Evolutionary conservation across 2,888 invertebrate species (phyloP).

Genomic region (Scaptomyza parva): DNA sequence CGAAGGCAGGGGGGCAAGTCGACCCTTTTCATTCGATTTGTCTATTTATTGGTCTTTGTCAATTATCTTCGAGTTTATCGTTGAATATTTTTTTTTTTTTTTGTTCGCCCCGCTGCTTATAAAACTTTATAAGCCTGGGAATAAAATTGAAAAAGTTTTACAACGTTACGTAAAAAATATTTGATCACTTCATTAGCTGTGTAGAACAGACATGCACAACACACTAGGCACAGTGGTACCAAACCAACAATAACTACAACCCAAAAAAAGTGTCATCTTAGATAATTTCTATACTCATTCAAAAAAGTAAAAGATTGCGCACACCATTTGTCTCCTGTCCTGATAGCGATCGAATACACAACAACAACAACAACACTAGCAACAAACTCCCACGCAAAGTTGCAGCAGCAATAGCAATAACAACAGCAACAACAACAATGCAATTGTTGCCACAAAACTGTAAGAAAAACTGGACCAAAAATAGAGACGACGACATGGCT

Average conservation of each 20-base stretch:
- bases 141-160: slow-evolving; percentile 19
- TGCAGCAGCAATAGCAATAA: slow-evolving; percentile 57
- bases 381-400: slow-evolving; percentile 81
- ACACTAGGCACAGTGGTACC: slow-evolving; percentile 6
- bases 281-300: slow-evolving; percentile 71
- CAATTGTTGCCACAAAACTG: slow-evolving; percentile 62
- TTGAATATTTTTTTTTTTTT: slow-evolving; percentile 18
- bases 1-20: not conserved
- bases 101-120: slow-evolving; percentile 26
- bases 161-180: slow-evolving; percentile 16
- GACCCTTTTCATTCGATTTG: slow-evolving; percentile 34
- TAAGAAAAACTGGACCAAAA: slow-evolving; percentile 55
- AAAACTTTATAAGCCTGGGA: slow-evolving; percentile 52
- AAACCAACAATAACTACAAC: not conserved
- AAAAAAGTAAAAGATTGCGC: slow-evolving; percentile 79
- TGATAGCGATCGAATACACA: slow-evolving; percentile 81
- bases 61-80: slow-evolving; percentile 59
- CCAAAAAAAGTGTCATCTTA: slow-evolving; percentile 73
- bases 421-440: slow-evolving; percentile 52
- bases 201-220: slow-evolving; percentile 24
- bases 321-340: slow-evolving; percentile 82
- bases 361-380: slow-evolving; percentile 47
- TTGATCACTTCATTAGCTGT: slow-evolving; percentile 68
- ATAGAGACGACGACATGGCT: slow-evolving; percentile 28
- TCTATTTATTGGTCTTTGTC: slow-evolving; percentile 49